Evolutionary conservation across 2,888 invertebrate genomes (phyloP).

Genomic region (Drosophila cognata): DNA sequence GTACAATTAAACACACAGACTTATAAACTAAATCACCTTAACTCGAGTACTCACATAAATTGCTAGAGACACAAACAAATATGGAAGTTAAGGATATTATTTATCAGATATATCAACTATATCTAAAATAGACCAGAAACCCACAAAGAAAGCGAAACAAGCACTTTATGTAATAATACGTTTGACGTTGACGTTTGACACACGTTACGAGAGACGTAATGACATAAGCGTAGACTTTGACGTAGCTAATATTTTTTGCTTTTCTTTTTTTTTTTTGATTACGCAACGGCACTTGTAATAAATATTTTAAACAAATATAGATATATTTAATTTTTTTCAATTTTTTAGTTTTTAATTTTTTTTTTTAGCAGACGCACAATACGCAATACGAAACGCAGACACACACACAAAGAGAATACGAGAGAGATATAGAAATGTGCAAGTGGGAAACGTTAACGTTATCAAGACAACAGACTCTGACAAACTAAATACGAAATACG

Average conservation of each 20-base stretch:
- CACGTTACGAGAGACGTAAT: constrained; percentile 72
- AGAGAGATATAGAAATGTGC: constrained; percentile 55
- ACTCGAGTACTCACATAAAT: constrained; percentile 60
- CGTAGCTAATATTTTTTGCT: constrained; percentile 26
- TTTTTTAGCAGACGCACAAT: constrained; percentile 49
- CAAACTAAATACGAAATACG: constrained; percentile 77
- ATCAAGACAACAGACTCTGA: constrained; percentile 85
- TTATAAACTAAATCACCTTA: constrained; percentile 57
- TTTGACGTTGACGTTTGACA: constrained; percentile 34
- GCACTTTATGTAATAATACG: constrained; percentile 44
- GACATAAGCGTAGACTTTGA: constrained; percentile 68
- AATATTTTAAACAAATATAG: constrained; percentile 1
- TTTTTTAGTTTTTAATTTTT: constrained; percentile 12
- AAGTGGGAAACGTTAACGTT: constrained; percentile 80
- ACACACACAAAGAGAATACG: constrained; percentile 53
- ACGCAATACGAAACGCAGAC: constrained; percentile 50
- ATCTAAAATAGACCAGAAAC: constrained; percentile 24
- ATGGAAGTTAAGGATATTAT: constrained; percentile 32
- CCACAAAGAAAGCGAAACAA: constrained; percentile 74
- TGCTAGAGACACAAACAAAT: constrained; percentile 59
- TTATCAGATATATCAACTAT: constrained; percentile 22
- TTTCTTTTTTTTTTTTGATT: constrained; percentile 25
- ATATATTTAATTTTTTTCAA: constrained; percentile 8
- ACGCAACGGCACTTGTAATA: constrained; percentile 62
- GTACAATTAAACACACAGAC: constrained; percentile 26